Conservation (phyloP, 1,140 invertebrate species). For the Polyergus mexicanus region DNA sequence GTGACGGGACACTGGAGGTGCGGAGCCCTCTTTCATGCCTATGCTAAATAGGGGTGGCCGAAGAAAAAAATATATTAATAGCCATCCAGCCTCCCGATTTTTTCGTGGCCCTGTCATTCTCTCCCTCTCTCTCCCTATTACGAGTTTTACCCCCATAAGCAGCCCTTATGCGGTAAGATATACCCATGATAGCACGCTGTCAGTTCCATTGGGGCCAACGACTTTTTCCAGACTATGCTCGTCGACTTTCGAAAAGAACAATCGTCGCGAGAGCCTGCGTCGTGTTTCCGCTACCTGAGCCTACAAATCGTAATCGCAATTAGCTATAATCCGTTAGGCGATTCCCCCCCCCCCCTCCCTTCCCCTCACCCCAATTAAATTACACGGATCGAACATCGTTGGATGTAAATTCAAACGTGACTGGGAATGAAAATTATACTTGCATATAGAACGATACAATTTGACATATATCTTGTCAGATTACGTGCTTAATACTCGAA, state of each 20-base stretch:
- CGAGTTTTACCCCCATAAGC: constrained; percentile 64
- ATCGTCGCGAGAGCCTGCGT: constrained; percentile 22
- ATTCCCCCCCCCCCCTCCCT: too few relatives aligned
- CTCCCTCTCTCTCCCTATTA: constrained; percentile 37
- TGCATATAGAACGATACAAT: neutral
- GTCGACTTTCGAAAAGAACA: constrained; percentile 62
- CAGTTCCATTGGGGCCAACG: constrained; percentile 60
- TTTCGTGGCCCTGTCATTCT: constrained; percentile 65
- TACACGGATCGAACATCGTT: neutral
- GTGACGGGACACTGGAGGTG: constrained; percentile 42
- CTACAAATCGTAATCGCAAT: constrained; percentile 26
- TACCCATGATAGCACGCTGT: constrained; percentile 79
- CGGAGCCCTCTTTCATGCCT: constrained; percentile 72
- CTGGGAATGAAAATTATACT: neutral
- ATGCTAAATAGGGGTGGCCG: constrained; percentile 84
- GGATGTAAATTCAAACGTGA: neutral
- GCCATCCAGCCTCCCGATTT: constrained; percentile 83
- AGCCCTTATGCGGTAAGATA: constrained; percentile 82
- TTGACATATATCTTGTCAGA: neutral
- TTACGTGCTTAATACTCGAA: neutral
- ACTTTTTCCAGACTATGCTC: constrained; percentile 61
- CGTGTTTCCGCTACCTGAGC: constrained; percentile 25
- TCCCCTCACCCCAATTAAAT: constrained; percentile 34
- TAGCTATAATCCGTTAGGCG: constrained; percentile 28
- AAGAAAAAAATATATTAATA: constrained; percentile 84